These are phyloP conservation scores for Eira barbara DNA, from an alignment of 2,113 vertebrate genomes.

Conservation along the genomic window DNA sequence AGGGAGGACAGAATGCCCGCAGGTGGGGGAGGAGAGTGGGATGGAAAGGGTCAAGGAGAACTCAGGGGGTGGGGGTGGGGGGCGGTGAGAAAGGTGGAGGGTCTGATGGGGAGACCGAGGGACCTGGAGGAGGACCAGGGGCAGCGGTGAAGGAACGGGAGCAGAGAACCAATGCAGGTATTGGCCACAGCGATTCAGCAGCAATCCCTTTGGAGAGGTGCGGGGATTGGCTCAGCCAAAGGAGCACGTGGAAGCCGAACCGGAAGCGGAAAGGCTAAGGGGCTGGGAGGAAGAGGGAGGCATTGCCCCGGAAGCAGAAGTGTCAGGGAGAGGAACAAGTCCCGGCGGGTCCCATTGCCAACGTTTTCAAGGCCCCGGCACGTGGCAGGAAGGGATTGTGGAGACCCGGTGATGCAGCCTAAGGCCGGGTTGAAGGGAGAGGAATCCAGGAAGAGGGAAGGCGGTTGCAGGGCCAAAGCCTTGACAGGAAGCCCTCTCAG, in stretches of 20 bases:
- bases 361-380: rapidly evolving
- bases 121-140: not conserved
- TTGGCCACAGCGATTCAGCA: rapidly evolving
- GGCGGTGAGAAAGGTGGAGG: not conserved
- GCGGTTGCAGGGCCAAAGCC: not conserved
- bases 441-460: not conserved
- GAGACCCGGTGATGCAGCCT: not conserved
- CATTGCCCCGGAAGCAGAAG: not conserved
- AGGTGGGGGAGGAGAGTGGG: too few relatives aligned
- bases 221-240: not conserved
- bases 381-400: not conserved
- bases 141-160: not conserved
- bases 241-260: rapidly evolving
- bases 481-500: not conserved
- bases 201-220: not conserved
- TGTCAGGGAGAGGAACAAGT: not conserved
- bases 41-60: too few relatives aligned
- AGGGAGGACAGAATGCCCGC: not conserved
- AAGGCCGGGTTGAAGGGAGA: not conserved
- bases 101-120: not conserved
- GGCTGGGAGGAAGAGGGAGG: not conserved
- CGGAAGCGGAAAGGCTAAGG: not conserved
- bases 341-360: not conserved
- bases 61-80: too few relatives aligned
- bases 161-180: not conserved